Evolutionary conservation across 1,140 invertebrate species (phyloP).

Genomic region (Ruditapes philippinarum): DNA sequence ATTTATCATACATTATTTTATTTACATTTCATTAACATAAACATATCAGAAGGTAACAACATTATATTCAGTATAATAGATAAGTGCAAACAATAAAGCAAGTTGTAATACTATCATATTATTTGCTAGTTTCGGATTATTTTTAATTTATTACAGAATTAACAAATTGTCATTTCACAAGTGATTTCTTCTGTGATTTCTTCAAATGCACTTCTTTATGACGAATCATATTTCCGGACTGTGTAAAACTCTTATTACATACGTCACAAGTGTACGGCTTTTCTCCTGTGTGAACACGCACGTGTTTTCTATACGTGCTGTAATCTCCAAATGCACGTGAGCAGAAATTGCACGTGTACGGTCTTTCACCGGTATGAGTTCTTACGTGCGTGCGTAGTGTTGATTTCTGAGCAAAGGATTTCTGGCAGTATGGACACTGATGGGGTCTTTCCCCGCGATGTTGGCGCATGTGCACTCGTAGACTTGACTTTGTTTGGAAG

Average conservation of each 20-base stretch:
- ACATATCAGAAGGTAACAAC: too few species aligned
- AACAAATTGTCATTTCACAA: too few species aligned
- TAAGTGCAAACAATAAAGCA: too few species aligned
- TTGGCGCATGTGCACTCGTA: constrained; percentile 32
- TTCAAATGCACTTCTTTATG: constrained; percentile 63
- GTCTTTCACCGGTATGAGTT: constrained; percentile 80
- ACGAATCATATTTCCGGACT: constrained; percentile 92
- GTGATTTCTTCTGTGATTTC: neutral
- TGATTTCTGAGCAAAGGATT: constrained; percentile 90
- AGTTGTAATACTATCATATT: too few species aligned
- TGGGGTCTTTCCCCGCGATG: constrained; percentile 31
- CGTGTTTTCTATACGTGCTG: constrained; percentile 73
- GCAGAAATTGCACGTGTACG: constrained; percentile 90
- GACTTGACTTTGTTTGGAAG: constrained; percentile 31
- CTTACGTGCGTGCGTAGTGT: constrained; percentile 75
- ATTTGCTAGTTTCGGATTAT: too few species aligned
- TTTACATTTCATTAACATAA: too few species aligned
- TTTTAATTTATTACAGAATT: too few species aligned
- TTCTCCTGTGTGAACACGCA: constrained; percentile 92
- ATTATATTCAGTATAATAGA: too few species aligned
- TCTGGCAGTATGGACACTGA: constrained; percentile 86
- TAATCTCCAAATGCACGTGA: constrained; percentile 89
- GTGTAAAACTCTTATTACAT: constrained; percentile 96
- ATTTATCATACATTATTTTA: too few species aligned
- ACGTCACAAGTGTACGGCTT: constrained; percentile 96